Conservation (phyloP, 2,797 vertebrate species). For the Anguilla marmorata region DNA sequence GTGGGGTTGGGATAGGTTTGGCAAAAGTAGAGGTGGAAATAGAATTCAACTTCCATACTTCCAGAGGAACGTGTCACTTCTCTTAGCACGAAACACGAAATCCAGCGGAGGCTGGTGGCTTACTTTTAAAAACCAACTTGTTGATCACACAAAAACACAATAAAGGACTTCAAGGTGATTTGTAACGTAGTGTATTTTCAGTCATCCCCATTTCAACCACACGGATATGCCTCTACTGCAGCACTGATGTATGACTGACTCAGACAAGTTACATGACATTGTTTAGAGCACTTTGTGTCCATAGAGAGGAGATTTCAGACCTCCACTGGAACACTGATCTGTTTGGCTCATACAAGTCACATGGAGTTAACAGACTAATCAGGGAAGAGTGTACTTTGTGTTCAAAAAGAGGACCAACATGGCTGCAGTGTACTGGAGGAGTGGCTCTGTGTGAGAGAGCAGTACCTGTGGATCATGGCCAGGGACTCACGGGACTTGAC, state of each 20-base stretch:
- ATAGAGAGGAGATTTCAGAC: too few species aligned
- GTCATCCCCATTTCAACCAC: background rate
- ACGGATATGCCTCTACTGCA: background rate
- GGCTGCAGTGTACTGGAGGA: background rate
- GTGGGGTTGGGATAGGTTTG: background rate
- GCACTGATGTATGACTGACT: background rate
- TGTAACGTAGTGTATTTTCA: too few species aligned
- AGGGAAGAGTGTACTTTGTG: too few species aligned
- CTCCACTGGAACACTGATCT: background rate
- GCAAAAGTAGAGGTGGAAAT: background rate
- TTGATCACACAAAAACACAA: background rate
- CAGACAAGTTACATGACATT: background rate
- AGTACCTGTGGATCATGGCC: conserved; percentile 90
- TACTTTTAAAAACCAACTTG: background rate
- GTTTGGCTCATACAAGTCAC: background rate
- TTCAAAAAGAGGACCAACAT: background rate
- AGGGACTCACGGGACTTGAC: conserved; percentile 85
- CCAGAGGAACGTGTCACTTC: background rate
- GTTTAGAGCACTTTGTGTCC: background rate
- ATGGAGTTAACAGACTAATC: background rate
- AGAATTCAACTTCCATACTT: background rate
- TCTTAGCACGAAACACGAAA: background rate
- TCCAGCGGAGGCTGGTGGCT: background rate
- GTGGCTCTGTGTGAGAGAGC: background rate
- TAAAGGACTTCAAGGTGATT: too few species aligned